Evolutionary conservation across 2,113 vertebrate species (phyloP), one percentile per base, ranked within the genome.

Genomic region (Centropristis striata): DNA sequence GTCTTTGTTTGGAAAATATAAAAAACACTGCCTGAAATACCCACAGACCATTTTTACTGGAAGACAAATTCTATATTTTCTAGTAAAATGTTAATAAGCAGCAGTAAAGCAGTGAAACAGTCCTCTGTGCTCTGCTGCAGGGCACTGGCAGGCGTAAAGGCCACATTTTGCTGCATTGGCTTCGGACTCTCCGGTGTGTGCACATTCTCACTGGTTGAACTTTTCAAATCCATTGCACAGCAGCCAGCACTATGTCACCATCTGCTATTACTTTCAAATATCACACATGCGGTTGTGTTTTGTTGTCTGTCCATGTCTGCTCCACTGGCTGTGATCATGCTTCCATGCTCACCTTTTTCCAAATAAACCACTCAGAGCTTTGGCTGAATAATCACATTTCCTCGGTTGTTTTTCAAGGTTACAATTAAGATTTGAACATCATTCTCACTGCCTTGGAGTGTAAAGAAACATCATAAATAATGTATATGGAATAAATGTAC

Each of bases 261-360:
- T 80, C 80, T 77, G 57, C 55, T 67, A 28, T 32, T 59, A 27
- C 50, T 37, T 73, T 49, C 66, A 83, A 71, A 53, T 74, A 63
- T 85, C 65, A 75, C 64, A 74, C 9, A 1, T 8, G 21, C 16
- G 71, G 3, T 41, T 63, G 63, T 58, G 10, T 60, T 27, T 54
- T 55, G 47, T 28, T 66, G 2, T 9, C 15, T 21, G 3, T 36
- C 25, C 36, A 32, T 46, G 6, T 61, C n/a, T 39, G 37, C 11
- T 60, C 59, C 61, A 18, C 36, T 47, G 55, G 23, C n/a, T 53
- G 37, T 1, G 25, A 57, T 72, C 68, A 42, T 36, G 14, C 55
- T 23, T n/a, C 18, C 27, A 18, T 21, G 58, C 27, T 78, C 65
- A 44, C 3, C 1, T 21, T 39, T 47, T 21, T 12, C 3, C 51